Percentiles rank a stretch among this genome's conserved stretches.
Conservation (phyloP, 37 sponge, comb jelly and placozoan species). For the Diacarnus erythraeanus region DNA sequence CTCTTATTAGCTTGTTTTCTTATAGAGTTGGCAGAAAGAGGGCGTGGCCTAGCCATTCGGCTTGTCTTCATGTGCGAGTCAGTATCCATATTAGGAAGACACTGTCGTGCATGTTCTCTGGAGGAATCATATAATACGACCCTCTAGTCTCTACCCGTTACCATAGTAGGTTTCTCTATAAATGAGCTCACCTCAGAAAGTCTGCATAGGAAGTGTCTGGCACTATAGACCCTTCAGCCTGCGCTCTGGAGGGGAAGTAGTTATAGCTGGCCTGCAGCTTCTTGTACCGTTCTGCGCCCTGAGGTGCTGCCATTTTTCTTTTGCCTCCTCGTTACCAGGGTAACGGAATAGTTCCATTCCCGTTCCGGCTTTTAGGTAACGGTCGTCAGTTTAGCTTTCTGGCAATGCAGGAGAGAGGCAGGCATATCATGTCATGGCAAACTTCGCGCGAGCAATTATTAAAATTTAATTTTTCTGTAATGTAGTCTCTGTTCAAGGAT, state of each 20-base stretch:
- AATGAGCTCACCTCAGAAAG: constrained; percentile 42
- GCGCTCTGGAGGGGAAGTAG: not conserved
- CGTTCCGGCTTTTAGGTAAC: no score
- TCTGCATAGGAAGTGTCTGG: constrained; percentile 58
- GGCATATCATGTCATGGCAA: no score
- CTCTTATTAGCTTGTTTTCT: constrained; percentile 39
- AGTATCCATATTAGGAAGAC: not conserved
- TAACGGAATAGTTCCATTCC: no score
- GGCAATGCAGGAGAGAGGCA: no score
- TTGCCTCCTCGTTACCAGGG: not conserved
- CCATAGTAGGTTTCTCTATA: not conserved
- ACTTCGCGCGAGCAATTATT: no score
- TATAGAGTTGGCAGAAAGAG: constrained; percentile 26
- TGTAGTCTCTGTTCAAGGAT: no score
- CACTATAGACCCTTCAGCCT: constrained; percentile 26
- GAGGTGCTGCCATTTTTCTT: constrained; percentile 7
- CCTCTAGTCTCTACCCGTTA: no score
- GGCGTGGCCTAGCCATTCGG: not conserved
- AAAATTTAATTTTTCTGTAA: no score
- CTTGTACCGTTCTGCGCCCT: not conserved
- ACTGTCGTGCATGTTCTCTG: constrained; percentile 20
- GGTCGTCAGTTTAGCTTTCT: no score
- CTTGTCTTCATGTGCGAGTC: not conserved
- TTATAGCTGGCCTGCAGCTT: constrained; percentile 5
- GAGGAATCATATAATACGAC: no score